Evolutionary conservation across 2,113 vertebrate species (phyloP).

Genomic region (Chaenocephalus aceratus): DNA sequence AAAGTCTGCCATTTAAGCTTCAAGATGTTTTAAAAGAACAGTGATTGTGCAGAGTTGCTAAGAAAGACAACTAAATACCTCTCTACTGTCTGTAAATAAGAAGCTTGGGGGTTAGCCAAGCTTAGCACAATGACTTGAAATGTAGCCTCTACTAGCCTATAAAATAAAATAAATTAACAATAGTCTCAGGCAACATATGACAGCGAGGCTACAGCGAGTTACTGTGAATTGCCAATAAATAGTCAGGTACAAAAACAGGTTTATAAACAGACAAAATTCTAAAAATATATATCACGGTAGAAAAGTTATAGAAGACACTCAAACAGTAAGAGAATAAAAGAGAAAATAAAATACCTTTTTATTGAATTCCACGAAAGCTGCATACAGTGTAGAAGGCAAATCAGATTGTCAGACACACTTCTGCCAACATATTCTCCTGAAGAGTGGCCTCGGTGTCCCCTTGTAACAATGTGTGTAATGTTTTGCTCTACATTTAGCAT

Average conservation of each 20-base stretch:
- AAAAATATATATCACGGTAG: neutral
- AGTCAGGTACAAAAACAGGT: neutral
- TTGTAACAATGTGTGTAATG: neutral
- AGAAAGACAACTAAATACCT: neutral
- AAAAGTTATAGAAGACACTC: neutral
- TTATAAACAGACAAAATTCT: neutral
- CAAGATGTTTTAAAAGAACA: neutral
- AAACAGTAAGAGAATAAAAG: neutral
- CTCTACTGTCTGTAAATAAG: neutral
- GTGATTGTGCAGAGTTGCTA: neutral
- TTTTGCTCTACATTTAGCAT: constrained; percentile 58
- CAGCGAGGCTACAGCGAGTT: neutral
- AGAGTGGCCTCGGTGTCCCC: neutral
- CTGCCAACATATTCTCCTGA: neutral
- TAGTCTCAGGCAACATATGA: no score
- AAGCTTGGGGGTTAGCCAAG: neutral
- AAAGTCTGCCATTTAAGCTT: no score
- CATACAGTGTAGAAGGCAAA: neutral
- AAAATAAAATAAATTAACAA: no score
- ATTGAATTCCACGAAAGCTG: neutral
- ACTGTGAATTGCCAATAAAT: neutral
- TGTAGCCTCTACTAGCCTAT: no score
- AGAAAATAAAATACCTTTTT: neutral
- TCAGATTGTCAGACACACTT: neutral
- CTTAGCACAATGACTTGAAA: no score